phyloP scores from a whole-genome alignment of 1,140 invertebrate genomes.

The Acromyrmex charruanus region DNA sequence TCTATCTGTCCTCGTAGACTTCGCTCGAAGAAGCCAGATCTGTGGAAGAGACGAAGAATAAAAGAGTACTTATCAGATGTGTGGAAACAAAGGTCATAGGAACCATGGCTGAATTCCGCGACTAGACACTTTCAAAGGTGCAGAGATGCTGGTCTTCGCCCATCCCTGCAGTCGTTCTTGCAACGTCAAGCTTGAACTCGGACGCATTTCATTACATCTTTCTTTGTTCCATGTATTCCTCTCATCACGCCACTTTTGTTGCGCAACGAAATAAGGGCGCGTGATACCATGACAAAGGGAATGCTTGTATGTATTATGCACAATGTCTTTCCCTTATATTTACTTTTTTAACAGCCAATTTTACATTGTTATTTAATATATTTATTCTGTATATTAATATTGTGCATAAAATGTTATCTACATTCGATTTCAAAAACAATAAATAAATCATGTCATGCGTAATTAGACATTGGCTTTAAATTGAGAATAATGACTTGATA shows the following conservation, averaged over 20 bases:
- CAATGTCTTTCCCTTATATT: constrained; percentile 12
- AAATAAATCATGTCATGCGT: neutral
- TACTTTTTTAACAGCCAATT: neutral
- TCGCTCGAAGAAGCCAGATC: neutral
- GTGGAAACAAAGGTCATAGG: constrained; percentile 80
- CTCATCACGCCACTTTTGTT: constrained; percentile 73
- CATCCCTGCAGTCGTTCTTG: constrained; percentile 48
- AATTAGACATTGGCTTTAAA: neutral
- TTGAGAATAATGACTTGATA: neutral
- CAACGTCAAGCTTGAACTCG: constrained; percentile 64
- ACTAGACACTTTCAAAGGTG: constrained; percentile 77
- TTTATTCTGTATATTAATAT: neutral
- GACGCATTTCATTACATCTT: constrained; percentile 82
- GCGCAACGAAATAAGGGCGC: constrained; percentile 62
- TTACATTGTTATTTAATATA: neutral
- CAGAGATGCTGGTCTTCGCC: constrained; percentile 67
- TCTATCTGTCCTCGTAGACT: constrained; percentile 29
- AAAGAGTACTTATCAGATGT: constrained; percentile 78
- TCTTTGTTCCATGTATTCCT: constrained; percentile 79
- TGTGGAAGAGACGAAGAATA: neutral
- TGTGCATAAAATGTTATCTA: neutral
- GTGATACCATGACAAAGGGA: constrained; percentile 39
- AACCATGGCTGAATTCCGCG: constrained; percentile 77
- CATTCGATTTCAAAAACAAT: neutral
- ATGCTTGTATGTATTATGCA: neutral